A percentile compares a stretch with the other conserved stretches of the same genome.
Conservation (phyloP, 2,888 invertebrate genomes). For the Hirtodrosophila cameraria region DNA sequence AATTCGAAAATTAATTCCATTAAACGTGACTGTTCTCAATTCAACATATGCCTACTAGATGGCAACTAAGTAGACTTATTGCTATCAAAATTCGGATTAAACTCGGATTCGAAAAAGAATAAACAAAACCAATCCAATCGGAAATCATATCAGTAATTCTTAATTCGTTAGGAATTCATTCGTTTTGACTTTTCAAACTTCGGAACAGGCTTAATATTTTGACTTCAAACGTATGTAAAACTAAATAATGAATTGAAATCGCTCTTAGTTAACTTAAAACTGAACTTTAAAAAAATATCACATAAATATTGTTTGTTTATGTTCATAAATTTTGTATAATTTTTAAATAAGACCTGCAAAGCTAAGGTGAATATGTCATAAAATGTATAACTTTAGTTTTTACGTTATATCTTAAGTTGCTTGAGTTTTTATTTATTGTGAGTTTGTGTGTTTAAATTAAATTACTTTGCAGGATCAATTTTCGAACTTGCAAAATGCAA, state of each 20-base stretch:
- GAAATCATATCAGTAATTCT: no score
- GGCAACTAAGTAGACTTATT: no score
- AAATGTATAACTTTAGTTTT: background rate
- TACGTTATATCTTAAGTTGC: background rate
- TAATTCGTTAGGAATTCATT: no score
- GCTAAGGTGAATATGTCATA: background rate
- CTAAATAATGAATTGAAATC: constrained; percentile 15
- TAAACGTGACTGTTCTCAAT: no score
- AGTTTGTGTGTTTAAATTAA: constrained; percentile 18
- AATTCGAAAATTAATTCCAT: no score
- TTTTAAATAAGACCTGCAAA: background rate
- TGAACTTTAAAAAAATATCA: constrained; percentile 3
- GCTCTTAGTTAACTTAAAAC: constrained; percentile 5
- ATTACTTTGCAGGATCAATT: background rate
- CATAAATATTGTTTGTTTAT: constrained; percentile 1
- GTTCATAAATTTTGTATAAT: background rate
- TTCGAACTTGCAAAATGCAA: background rate
- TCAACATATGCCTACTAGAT: no score
- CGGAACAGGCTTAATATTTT: no score
- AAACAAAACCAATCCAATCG: no score
- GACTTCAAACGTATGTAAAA: constrained; percentile 23
- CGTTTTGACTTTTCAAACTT: no score
- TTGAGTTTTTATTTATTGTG: constrained; percentile 7
- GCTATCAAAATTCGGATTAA: no score
- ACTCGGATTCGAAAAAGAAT: no score